A percentile compares a stretch with the other conserved stretches of the same genome.
These are phyloP conservation scores for Caenorhabditis japonica DNA, from an alignment of 2,888 invertebrate genomes.

Conservation along the genomic window DNA sequence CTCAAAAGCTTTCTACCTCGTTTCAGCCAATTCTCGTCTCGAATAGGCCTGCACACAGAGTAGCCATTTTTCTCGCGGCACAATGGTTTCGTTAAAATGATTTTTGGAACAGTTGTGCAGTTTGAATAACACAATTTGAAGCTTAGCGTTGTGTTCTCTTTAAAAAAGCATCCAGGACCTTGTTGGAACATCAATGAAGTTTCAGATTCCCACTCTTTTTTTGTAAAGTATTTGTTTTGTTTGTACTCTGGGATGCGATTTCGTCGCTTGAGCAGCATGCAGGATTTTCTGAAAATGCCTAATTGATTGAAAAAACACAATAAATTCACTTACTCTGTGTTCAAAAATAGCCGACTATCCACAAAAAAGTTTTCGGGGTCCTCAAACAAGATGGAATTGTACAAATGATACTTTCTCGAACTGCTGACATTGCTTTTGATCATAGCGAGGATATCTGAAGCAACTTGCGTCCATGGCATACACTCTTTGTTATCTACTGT, in stretches of 20 bases:
- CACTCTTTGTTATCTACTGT: slow-evolving; percentile 11
- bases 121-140: slow-evolving; percentile 21
- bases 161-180: slow-evolving; percentile 41
- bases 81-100: not conserved
- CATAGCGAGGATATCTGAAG: slow-evolving; percentile 25
- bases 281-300: slow-evolving; percentile 31
- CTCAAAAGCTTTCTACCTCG: slow-evolving; percentile 33
- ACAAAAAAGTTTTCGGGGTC: slow-evolving; percentile 24
- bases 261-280: slow-evolving; percentile 23
- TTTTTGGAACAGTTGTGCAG: not conserved
- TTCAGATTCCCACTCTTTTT: slow-evolving; percentile 5
- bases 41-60: slow-evolving; percentile 20
- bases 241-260: not conserved
- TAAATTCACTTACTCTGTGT: slow-evolving; percentile 30
- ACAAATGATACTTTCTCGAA: slow-evolving; percentile 7
- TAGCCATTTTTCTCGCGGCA: slow-evolving; percentile 15
- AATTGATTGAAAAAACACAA: not conserved
- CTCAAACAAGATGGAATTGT: slow-evolving; percentile 24
- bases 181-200: slow-evolving; percentile 18
- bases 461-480: slow-evolving; percentile 29
- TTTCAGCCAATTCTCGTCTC: slow-evolving; percentile 17
- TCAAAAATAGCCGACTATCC: slow-evolving; percentile 24
- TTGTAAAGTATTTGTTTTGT: not conserved
- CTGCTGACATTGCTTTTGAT: not conserved
- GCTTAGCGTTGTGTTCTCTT: slow-evolving; percentile 19